phyloP scores from a whole-genome alignment of 2,888 invertebrate species.

The Agonopterix heracliana region DNA sequence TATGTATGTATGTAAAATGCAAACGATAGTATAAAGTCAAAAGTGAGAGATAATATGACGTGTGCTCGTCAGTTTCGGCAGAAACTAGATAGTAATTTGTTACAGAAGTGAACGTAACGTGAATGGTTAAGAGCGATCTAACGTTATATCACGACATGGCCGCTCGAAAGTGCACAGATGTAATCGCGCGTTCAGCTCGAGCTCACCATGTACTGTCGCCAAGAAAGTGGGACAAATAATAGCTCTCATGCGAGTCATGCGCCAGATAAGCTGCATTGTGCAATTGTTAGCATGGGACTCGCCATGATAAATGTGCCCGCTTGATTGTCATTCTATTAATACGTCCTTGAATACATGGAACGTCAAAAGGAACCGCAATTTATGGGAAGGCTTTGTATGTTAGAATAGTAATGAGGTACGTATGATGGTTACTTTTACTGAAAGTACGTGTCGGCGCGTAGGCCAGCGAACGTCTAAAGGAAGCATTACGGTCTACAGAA shows the following conservation, averaged over 20 bases:
- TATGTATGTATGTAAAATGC: too few species aligned
- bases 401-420: conserved; percentile 33
- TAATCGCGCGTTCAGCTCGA: conserved; percentile 34
- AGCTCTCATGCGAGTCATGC: conserved; percentile 52
- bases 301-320: conserved; percentile 54
- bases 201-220: conserved; percentile 10
- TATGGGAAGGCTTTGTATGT: conserved; percentile 8
- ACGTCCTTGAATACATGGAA: conserved; percentile 59
- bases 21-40: too few species aligned
- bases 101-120: conserved; percentile 28
- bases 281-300: conserved; percentile 53
- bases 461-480: conserved; percentile 29
- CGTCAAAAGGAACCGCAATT: conserved; percentile 28
- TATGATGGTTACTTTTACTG: conserved; percentile 46
- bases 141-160: conserved; percentile 42
- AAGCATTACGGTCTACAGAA: conserved; percentile 50
- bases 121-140: conserved; percentile 18
- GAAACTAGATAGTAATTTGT: too few species aligned
- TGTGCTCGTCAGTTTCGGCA: too few species aligned
- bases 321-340: conserved; percentile 59
- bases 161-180: conserved; percentile 43
- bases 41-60: too few species aligned
- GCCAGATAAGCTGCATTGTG: conserved; percentile 68
- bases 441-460: too few species aligned
- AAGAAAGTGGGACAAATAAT: conserved; percentile 63